Percentiles rank a stretch among this genome's conserved stretches.
Conservation (phyloP, 2,888 invertebrate genomes). For the Andrena flavipes region DNA sequence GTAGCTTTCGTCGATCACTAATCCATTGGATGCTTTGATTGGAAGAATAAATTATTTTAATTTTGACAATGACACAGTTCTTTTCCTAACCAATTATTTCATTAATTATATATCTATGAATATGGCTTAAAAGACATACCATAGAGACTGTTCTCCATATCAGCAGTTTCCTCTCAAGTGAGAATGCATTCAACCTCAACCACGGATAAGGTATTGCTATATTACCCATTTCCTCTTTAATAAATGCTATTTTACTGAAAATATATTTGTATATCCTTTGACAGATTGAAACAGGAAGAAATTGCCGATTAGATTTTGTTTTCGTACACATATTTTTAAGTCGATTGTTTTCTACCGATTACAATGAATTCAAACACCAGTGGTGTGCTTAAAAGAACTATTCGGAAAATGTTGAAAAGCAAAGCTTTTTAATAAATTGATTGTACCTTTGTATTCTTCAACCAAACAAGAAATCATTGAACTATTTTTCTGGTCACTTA, state of each 20-base stretch:
- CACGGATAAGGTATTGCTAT: neutral
- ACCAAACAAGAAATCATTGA: too few relatives aligned
- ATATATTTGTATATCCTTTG: neutral
- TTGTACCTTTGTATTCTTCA: too few relatives aligned
- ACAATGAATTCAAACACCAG: neutral
- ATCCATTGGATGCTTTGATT: too few relatives aligned
- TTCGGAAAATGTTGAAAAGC: neutral
- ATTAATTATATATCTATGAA: neutral
- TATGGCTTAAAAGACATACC: slow-evolving; percentile 16
- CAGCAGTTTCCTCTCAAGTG: slow-evolving; percentile 35
- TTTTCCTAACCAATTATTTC: neutral
- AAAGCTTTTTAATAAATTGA: neutral
- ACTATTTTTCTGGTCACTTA: neutral
- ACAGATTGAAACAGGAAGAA: neutral
- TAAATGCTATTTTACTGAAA: neutral
- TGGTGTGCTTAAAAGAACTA: neutral
- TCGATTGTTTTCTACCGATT: slow-evolving; percentile 9
- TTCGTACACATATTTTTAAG: neutral
- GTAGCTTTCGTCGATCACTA: too few relatives aligned
- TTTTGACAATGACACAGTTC: neutral
- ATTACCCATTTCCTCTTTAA: slow-evolving; percentile 25
- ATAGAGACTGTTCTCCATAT: slow-evolving; percentile 42
- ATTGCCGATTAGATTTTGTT: slow-evolving; percentile 25
- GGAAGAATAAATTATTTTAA: too few relatives aligned
- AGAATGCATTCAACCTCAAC: neutral